Percentiles rank a stretch among this genome's conserved stretches.
Evolutionary conservation across 1,140 invertebrate species (phyloP).

Genomic region (Drosophila pruinosa): DNA sequence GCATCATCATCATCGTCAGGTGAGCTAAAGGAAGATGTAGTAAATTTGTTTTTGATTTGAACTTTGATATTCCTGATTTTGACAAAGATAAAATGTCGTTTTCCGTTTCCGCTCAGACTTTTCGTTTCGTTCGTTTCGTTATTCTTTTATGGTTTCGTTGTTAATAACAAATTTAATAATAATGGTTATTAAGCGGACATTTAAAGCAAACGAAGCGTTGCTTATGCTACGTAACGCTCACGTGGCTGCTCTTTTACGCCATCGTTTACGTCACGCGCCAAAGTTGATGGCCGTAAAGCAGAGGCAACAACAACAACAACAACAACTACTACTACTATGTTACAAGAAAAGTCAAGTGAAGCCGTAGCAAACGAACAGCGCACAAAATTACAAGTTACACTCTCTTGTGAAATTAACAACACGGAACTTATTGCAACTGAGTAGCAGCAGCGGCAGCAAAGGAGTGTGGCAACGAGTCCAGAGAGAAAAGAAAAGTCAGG

Average conservation of each 20-base stretch:
- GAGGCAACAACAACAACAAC: not conserved
- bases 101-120: not conserved
- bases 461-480: not conserved
- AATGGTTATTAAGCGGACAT: slow-evolving; percentile 58
- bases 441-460: slow-evolving; percentile 10
- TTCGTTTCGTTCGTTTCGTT: slow-evolving; percentile 9
- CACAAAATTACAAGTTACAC: slow-evolving; percentile 79
- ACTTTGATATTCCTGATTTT: slow-evolving; percentile 15
- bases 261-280: slow-evolving; percentile 68
- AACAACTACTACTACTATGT: not conserved
- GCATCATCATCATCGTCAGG: slow-evolving; percentile 4
- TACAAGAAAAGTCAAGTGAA: slow-evolving; percentile 18
- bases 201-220: slow-evolving; percentile 70
- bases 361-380: slow-evolving; percentile 44
- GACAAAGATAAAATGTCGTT: not conserved
- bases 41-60: slow-evolving; percentile 5
- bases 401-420: slow-evolving; percentile 80
- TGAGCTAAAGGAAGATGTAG: not conserved
- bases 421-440: slow-evolving; percentile 76
- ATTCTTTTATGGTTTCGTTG: slow-evolving; percentile 18
- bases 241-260: slow-evolving; percentile 70
- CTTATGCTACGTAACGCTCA: slow-evolving; percentile 65
- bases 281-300: slow-evolving; percentile 65
- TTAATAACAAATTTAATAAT: slow-evolving; percentile 28
- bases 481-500: not conserved